phyloP scores from a whole-genome alignment of 2,888 invertebrate genomes.

The Sarcophaga rosellei region DNA sequence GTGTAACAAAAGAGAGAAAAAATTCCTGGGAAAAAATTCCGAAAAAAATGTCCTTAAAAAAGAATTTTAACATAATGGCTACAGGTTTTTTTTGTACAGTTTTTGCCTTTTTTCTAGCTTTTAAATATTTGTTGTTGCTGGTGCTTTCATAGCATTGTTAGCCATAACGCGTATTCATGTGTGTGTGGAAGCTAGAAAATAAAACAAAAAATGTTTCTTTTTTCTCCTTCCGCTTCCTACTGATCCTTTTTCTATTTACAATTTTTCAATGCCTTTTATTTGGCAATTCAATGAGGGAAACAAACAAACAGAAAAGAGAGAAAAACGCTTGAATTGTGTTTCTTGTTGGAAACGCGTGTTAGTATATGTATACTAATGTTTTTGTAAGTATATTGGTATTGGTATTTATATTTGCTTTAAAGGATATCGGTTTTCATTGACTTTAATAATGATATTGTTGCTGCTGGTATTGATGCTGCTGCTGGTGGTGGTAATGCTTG shows the following conservation, averaged over 20 bases:
- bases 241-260: too few relatives aligned
- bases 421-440: conserved; percentile 44
- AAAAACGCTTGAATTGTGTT: background rate
- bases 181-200: conserved; percentile 13
- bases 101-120: background rate
- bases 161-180: conserved; percentile 35
- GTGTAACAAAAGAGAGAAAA: conserved; percentile 7
- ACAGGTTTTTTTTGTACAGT: background rate
- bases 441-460: conserved; percentile 17
- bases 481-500: background rate
- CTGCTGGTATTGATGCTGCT: background rate
- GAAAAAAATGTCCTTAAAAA: background rate
- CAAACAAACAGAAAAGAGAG: too few relatives aligned
- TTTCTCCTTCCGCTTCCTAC: conserved; percentile 5
- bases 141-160: conserved; percentile 1
- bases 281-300: background rate
- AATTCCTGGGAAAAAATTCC: background rate
- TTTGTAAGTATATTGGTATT: background rate
- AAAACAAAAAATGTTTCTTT: background rate
- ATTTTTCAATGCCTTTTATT: conserved; percentile 16
- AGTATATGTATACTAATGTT: background rate
- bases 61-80: conserved; percentile 32
- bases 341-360: background rate
- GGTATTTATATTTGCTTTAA: background rate
- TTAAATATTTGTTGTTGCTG: background rate